Conservation (phyloP, 37 sponge, comb jelly and placozoan genomes). For the Spongilla lacustris region DNA sequence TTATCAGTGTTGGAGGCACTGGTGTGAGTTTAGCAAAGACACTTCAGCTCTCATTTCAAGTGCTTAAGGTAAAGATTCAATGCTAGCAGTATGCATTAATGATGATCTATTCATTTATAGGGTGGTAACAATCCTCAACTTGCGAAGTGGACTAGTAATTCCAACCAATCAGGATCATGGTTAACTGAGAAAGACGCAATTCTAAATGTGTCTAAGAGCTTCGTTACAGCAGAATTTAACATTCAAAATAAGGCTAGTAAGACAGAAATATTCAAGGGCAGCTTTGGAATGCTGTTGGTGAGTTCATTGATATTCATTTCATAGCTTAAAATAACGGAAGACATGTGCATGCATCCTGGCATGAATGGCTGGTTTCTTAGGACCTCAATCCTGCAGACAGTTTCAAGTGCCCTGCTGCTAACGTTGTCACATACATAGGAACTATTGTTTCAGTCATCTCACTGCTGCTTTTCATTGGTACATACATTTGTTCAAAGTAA, state of each 20-base stretch:
- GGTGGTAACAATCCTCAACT: constrained; percentile 70
- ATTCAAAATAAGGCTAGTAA: too few relatives aligned
- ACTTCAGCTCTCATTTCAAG: too few relatives aligned
- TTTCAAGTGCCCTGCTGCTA: neutral
- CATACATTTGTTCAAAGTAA: neutral
- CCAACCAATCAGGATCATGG: constrained; percentile 37
- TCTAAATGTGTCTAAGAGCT: too few relatives aligned
- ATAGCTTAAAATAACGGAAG: neutral
- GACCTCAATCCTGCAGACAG: constrained; percentile 10
- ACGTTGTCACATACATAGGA: constrained; percentile 1
- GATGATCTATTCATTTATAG: constrained; percentile 33
- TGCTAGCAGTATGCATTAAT: neutral
- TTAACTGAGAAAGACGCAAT: constrained; percentile 29
- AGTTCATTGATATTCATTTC: neutral
- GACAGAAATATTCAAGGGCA: neutral
- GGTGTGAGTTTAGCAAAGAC: neutral
- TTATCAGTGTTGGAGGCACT: neutral
- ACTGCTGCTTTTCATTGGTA: constrained; percentile 1
- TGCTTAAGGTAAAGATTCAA: neutral
- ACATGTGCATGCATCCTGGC: too few relatives aligned
- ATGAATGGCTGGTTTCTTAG: too few relatives aligned
- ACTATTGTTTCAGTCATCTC: constrained; percentile 4
- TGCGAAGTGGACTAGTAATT: constrained; percentile 54
- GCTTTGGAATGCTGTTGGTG: constrained; percentile 36
- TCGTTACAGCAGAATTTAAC: neutral